A percentile compares a stretch with the other conserved stretches of the same genome.
These are phyloP conservation scores for Luperina testacea DNA, from an alignment of 2,888 invertebrate species.

Conservation along the genomic window DNA sequence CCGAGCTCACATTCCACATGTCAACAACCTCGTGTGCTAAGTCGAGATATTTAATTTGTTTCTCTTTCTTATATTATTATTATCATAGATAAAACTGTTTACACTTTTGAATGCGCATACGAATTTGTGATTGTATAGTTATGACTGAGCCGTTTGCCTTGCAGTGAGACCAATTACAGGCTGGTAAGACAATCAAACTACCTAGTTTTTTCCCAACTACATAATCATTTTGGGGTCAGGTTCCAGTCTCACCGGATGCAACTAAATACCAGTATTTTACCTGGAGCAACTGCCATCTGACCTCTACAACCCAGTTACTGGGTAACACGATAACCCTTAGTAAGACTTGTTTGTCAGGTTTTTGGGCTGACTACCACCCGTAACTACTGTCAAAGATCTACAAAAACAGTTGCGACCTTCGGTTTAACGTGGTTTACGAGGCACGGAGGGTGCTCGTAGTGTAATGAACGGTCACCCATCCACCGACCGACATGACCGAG, in stretches of 20 bases:
- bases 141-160: not conserved
- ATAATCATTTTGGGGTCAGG: not conserved
- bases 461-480: not conserved
- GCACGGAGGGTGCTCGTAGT: not conserved
- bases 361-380: not conserved
- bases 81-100: not conserved
- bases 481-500: too few species aligned
- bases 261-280: not conserved
- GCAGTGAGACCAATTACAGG: not conserved
- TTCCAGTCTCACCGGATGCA: not conserved
- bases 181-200: not conserved
- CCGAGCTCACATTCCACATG: too few species aligned
- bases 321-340: not conserved
- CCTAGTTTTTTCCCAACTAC: not conserved
- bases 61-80: too few species aligned
- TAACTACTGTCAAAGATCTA: not conserved
- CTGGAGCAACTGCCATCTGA: not conserved
- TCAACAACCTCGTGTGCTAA: too few species aligned
- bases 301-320: not conserved
- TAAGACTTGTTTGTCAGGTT: not conserved
- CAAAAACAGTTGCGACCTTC: not conserved
- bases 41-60: too few species aligned
- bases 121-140: not conserved
- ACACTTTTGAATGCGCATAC: not conserved
- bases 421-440: too few species aligned